phyloP scores from a whole-genome alignment of 2,797 vertebrate genomes.

The Odontamblyopus lacepedii region DNA sequence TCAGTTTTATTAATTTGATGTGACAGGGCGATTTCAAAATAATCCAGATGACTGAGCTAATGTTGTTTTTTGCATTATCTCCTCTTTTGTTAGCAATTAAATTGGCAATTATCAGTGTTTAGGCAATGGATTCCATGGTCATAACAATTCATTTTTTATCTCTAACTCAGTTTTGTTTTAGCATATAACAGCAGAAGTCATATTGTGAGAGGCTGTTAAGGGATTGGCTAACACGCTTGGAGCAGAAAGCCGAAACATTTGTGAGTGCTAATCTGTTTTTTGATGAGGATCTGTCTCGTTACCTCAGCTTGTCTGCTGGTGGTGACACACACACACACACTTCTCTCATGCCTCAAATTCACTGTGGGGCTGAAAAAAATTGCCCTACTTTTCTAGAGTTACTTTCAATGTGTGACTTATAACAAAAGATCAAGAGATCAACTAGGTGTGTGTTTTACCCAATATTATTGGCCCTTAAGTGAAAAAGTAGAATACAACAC shows the following conservation, averaged over 20 bases:
- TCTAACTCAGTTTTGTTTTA: constrained; percentile 34
- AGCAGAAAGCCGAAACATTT: constrained; percentile 29
- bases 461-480: too few species aligned
- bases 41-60: constrained; percentile 61
- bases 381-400: constrained; percentile 45
- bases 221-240: constrained; percentile 30
- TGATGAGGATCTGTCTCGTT: constrained; percentile 33
- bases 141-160: constrained; percentile 47
- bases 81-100: constrained; percentile 66
- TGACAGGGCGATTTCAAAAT: constrained; percentile 54
- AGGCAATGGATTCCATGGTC: constrained; percentile 50
- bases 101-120: constrained; percentile 63
- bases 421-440: neutral
- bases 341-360: constrained; percentile 26
- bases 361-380: constrained; percentile 28
- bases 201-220: constrained; percentile 24
- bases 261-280: constrained; percentile 28
- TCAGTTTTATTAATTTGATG: constrained; percentile 56
- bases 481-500: too few species aligned
- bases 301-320: constrained; percentile 20
- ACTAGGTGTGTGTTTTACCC: neutral
- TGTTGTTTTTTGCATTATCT: constrained; percentile 54
- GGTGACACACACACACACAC: constrained; percentile 9
- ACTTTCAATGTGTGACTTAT: constrained; percentile 17
- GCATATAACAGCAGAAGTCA: constrained; percentile 26